Evolutionary conservation across 2,888 invertebrate species (phyloP).

Genomic region (Lydus trimaculatus): DNA sequence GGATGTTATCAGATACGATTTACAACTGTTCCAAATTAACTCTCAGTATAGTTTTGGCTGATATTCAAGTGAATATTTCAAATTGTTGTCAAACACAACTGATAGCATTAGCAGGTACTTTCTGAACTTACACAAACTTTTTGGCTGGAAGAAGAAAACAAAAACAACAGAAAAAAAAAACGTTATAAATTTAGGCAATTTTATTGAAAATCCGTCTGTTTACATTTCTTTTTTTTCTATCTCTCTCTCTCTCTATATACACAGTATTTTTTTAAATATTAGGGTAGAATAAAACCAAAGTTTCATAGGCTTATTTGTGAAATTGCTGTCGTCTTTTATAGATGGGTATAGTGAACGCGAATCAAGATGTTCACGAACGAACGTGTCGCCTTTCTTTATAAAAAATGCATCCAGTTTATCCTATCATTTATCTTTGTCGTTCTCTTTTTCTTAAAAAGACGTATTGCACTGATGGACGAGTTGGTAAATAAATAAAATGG

Average conservation of each 20-base stretch:
- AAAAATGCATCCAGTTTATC: slow-evolving; percentile 11
- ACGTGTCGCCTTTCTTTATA: slow-evolving; percentile 7
- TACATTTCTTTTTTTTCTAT: background rate
- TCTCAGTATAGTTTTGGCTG: background rate
- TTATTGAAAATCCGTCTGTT: background rate
- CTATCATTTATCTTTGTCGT: slow-evolving; percentile 8
- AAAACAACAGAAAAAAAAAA: too few species aligned
- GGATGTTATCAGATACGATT: background rate
- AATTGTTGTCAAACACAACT: slow-evolving; percentile 2
- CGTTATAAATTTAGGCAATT: slow-evolving; percentile 1
- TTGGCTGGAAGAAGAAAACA: background rate
- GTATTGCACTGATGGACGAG: slow-evolving; percentile 4
- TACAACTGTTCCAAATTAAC: slow-evolving; percentile 1
- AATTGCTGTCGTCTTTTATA: background rate
- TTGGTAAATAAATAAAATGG: background rate
- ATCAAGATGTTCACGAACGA: slow-evolving; percentile 10
- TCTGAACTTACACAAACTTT: background rate
- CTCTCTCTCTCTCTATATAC: background rate
- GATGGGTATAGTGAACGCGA: background rate
- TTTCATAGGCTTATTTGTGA: slow-evolving; percentile 8
- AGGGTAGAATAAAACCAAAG: background rate
- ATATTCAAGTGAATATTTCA: background rate
- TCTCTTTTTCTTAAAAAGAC: background rate
- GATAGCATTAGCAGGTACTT: background rate
- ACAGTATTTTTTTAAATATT: background rate